Evolutionary conservation across 2,797 vertebrate species (phyloP), one percentile per base, ranked within the genome.

Genomic region (Peromyscus attwateri): DNA sequence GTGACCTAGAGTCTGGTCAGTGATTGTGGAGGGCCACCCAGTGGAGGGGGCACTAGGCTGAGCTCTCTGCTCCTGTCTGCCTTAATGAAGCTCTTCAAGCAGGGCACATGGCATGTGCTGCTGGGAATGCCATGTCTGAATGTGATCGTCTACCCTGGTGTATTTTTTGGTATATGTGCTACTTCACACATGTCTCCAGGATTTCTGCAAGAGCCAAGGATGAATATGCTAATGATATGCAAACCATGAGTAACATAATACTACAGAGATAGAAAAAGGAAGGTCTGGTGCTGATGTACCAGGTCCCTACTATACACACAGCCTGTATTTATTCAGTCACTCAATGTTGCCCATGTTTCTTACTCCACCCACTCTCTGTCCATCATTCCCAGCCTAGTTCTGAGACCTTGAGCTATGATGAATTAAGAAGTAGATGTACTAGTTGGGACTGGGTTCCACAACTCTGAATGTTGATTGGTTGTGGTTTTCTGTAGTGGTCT

Each of bases 71-170:
- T 68, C 75, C 80, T 3, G 7, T 80, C 57, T 16, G 4, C 25
- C 31, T 23, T 31, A 82, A 82, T 34, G 77, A 79, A 40, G 75
- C 7, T 62, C 89, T 93, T 46, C 83, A 27, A 75, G 76, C 1
- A 14, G 37, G 46, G 31, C 75, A 17, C 2, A 4, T 1, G 3
- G 6, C 0, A 0, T 2, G 27, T 37, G 60, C 68, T 49, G n/a
- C 34, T 52, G 46, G 79, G 70, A 52, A 66, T 43, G 46, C 8
- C 10, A 3, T 0, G 10, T 76, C 60, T n/a, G 31, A 27, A 4
- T 29, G 70, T 46, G 76, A 70, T 85, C 52, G 10, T 37, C 43
- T 87, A 60, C 52, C 46, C 6, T 0, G 3, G 9, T 77, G 31
- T 2, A 0, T 27, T 73, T 68, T 92, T 83, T 64, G 70, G 23